Evolutionary conservation across 1,140 invertebrate genomes (phyloP), one percentile per base, ranked within the genome.

Genomic region (Drosophila persimilis): DNA sequence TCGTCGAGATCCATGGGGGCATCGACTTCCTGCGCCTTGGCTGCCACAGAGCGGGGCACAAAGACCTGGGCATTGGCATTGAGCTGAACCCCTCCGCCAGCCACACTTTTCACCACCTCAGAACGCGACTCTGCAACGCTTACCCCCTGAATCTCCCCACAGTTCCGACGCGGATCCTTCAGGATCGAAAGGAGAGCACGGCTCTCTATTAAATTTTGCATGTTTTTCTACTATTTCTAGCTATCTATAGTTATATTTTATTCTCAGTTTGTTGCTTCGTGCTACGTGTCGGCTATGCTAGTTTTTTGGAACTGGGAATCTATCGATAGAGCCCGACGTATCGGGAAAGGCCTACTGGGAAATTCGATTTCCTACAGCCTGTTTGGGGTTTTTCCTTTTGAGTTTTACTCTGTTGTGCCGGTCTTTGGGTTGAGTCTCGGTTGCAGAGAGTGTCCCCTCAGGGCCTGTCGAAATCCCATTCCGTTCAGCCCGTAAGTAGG

Each of bases 141-240:
- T 6, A 17, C 11, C 6, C 22, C 31, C 2, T 8, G 3, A 7
- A 15, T n/a, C 7, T 6, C 20, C 20, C 20, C 13, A 2, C 43
- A 1, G 3, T 52, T 45, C n/a, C 43, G 44, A 46, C 52, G 35
- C 0, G 78, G 73, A 22, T 24, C 22, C 17, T 51, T 64, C 0
- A 63, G 17, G 20, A 73, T 62, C 31, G 55, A 26, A 6, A 61
- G 62, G 0, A 61, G 46, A 0, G 67, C 51, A 15, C 26, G 53
- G 61, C 77, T 63, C 31, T 66, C 56, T 13, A 61, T 64, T 24
- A 77, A 53, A 41, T 74, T 77, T 13, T 59, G 45, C 81, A 86
- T 80, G 6, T n/a, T 54, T 39, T 20, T 43, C 17, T 17, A 0
- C 8, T 43, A 45, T 5, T 17, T 1, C 5, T 43, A 45, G 17